Base-by-base conservation (phyloP, 2,888 invertebrate genomes). In the Seira musarum region DNA sequence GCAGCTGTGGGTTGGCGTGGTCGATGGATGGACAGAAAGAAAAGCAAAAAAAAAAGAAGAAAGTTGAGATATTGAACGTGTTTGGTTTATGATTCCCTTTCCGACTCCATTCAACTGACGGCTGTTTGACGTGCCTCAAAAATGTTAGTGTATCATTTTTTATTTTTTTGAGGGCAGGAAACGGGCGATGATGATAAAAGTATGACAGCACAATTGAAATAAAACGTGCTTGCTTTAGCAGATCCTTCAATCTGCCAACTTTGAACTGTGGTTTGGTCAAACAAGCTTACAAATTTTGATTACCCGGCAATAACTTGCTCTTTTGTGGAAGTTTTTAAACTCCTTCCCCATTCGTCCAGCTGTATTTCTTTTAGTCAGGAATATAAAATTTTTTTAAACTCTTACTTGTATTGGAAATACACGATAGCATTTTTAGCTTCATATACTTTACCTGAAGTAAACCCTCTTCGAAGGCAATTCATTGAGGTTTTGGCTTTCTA, bases 1-100 rank as follows among this genome's bases (percentile, higher is more conserved):
- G 95, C 95, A 83, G 97, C 96, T 94, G 75, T 67, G 64, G 19
- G 40, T 40, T 40, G 40, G 40, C 40, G 53, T 53, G 87, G 81
- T 90, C 90, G 53, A 53, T 13, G 53, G 53, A 13, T 17, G 17
- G 53, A n/a, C n/a, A 13, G 53, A 3, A 2, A 53, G 17, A 13
- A 53, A 13, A 13, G 17, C 2, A 53, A 53, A 53, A 53, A 53
- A 53, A 53, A 53, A 15, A 8, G 3, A 53, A 53, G 53, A 53
- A 53, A 53, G 15, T 53, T 30, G 30, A 30, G 8, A 30, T 30
- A 8, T 30, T 2, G 53, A 17, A 53, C 53, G 53, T 53, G 53
- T 53, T 53, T 53, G 53, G 6, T 53, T 53, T 53, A 53, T 53
- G 53, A 53, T 53, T 53, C 53, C 53, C 53, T 8, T 3, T 53